A percentile compares a stretch with the other conserved stretches of the same genome.
Evolutionary conservation across 2,113 vertebrate genomes (phyloP).

Genomic region (Protomyctophum bolini): DNA sequence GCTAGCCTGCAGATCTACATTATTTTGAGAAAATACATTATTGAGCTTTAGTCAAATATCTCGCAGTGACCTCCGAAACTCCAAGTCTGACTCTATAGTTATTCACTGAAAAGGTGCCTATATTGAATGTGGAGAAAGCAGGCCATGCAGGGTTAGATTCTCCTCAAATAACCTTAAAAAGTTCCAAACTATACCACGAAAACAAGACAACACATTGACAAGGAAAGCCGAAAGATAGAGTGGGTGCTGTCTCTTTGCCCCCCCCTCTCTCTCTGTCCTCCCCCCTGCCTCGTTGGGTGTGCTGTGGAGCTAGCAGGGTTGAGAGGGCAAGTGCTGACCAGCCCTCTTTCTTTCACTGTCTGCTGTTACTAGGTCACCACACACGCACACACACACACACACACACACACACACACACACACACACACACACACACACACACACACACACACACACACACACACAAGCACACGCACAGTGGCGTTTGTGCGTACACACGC

Average conservation of each 20-base stretch:
- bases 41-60: constrained; percentile 35
- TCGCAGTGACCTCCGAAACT: constrained; percentile 33
- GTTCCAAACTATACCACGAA: constrained; percentile 43
- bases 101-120: background rate
- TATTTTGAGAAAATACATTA: constrained; percentile 28
- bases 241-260: constrained; percentile 35
- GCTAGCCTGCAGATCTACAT: constrained; percentile 17
- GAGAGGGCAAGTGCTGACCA: constrained; percentile 86
- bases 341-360: constrained; percentile 85
- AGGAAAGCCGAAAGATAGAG: constrained; percentile 51
- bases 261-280: constrained; percentile 17
- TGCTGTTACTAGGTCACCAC: constrained; percentile 81
- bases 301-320: constrained; percentile 79
- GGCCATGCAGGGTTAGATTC: constrained; percentile 31
- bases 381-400: constrained; percentile 65
- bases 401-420: constrained; percentile 31
- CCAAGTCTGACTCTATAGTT: constrained; percentile 1
- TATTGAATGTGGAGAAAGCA: constrained; percentile 44
- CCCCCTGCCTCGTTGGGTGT: constrained; percentile 59
- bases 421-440: constrained; percentile 10
- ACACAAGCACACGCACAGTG: too few species aligned
- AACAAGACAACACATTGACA: constrained; percentile 51
- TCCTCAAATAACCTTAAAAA: constrained; percentile 64
- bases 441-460: constrained; percentile 24
- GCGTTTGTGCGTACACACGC: too few species aligned